phyloP scores from a whole-genome alignment of 2,888 invertebrate genomes.

The Pelosia muscerda region DNA sequence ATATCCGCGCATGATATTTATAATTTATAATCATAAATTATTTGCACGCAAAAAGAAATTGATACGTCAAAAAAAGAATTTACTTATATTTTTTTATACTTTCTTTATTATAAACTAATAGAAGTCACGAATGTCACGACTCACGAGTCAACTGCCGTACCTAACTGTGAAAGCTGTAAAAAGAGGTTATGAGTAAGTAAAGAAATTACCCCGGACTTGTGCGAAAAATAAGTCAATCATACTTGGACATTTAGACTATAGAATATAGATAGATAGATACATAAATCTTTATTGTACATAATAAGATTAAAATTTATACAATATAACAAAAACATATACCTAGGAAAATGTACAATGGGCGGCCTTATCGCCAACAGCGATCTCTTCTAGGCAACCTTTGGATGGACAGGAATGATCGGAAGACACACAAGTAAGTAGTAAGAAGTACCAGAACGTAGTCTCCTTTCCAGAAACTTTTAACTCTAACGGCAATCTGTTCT shows the following conservation, averaged over 20 bases:
- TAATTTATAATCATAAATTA: background rate
- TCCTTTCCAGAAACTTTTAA: too few species aligned
- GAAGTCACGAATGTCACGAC: constrained; percentile 1
- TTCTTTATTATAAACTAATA: background rate
- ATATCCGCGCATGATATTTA: background rate
- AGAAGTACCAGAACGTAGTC: too few species aligned
- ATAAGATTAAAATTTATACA: too few species aligned
- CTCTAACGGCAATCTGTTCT: too few species aligned
- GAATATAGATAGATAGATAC: too few species aligned
- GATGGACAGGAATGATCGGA: too few species aligned
- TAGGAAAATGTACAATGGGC: too few species aligned
- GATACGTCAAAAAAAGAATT: background rate
- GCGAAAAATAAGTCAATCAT: background rate
- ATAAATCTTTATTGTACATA: too few species aligned
- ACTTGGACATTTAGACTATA: background rate
- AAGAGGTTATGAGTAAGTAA: background rate
- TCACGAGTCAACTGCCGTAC: constrained; percentile 2
- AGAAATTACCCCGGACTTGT: background rate
- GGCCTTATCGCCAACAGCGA: too few species aligned
- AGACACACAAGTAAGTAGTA: too few species aligned
- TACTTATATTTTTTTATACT: background rate
- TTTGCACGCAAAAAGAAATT: background rate
- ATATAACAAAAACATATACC: too few species aligned
- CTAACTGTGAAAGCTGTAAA: background rate
- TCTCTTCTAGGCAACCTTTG: too few species aligned